Evolutionary conservation across 2,113 vertebrate genomes (phyloP), one percentile per base, ranked within the genome.

Genomic region (Oncorhynchus masou): DNA sequence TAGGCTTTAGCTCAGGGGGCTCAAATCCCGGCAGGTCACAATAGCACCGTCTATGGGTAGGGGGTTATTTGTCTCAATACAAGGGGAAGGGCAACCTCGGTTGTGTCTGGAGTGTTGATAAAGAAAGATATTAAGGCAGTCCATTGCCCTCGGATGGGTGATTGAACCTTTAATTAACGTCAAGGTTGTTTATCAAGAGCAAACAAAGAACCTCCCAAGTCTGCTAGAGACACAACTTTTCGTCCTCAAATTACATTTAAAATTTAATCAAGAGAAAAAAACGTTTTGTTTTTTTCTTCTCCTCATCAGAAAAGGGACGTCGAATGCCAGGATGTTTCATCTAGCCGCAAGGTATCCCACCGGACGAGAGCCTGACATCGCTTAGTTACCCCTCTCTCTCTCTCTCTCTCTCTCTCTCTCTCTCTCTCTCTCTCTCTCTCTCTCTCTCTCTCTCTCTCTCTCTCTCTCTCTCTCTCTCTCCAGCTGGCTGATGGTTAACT

Each of bases 401-500:
- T 78, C 54, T 76, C 3, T 29, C 29, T 3, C 29, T 29, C 20
- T 68, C 71, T 60, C 6, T 73, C 70, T 78, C 54, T 78, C 48
- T 3, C 27, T 27, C 20, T 68, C 71, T 60, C 5, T 73, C 70
- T 78, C 54, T 76, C 3, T 29, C 29, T 3, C 29, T 29, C 20
- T 68, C 71, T 60, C 6, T 73, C 70, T 78, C 54, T 78, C 48
- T 3, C 27, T 27, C 20, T 68, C 71, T 60, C 5, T 73, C 70
- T 78, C 54, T 76, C 3, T 29, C 29, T 3, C 29, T 29, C 20
- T 68, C 71, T 60, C 6, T 73, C 70, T 78, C 54, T 78, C 48
- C 68, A 79, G 65, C 75, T 34, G 71, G 39, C 34, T 68, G 70
- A 74, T 71, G 69, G 74, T 68, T 79, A 75, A 70, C 24, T 31